Base-by-base conservation (phyloP, 53 echinoderm and acorn worm genomes). In the Echinarachnius parma region DNA sequence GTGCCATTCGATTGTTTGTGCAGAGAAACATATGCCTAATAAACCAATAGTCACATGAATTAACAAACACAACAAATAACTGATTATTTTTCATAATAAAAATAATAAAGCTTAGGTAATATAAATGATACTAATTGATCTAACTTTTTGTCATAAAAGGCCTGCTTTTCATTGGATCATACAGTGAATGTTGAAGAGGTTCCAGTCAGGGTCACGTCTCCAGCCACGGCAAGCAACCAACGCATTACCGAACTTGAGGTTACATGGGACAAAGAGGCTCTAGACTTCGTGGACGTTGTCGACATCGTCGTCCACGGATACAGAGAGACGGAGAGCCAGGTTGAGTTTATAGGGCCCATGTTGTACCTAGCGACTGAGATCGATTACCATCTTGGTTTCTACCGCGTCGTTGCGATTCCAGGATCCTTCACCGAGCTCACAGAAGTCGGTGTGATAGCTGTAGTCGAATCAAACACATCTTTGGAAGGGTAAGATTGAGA, bases 301-400 rank as follows among this genome's bases (percentile, higher is more conserved):
- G 62, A 57, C 16, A 54, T 81, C 63, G 53, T 53, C 8, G 39
- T 81, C 20, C 74, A 81, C 35, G 81, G 61, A 3, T 81, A 81
- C 52, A 44, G 8, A 19, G 74, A 74, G 52, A 21, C 36, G 48
- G 26, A 37, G 23, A 62, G 26, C 21, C 24, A 24, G 9, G 26
- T 26, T 1, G 44, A 22, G 9, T 62, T 62, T 15, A 42, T 4
- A 25, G 63, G 60, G 19, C 60, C 60, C 15, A 20, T 60, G 16
- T 4, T 60, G 31, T 1, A 3, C 3, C 0, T 60, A 1, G 60
- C 60, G 2, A 44, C 0, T 0, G 45, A 44, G 45, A 44, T 1
- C 0, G 16, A 44, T 44, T 44, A 13, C 45, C 11, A 44, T 44
- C 0, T 44, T 16, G 45, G 45, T 1, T 10, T 1, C 16, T 9